Evolutionary conservation across 1,140 invertebrate species (phyloP).

Genomic region (Penaeus indicus): DNA sequence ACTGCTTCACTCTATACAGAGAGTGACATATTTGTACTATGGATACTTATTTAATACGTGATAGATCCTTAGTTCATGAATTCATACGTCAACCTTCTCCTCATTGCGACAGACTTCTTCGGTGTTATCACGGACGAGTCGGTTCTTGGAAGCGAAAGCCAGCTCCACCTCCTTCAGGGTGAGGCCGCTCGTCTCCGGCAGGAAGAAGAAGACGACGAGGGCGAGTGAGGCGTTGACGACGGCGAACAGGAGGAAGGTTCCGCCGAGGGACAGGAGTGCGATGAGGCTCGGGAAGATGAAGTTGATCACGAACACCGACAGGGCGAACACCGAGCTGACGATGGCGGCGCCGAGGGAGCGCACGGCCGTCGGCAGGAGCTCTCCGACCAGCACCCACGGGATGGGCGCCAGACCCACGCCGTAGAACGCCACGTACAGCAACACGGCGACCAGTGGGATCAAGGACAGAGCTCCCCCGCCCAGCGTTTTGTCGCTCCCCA

Average conservation of each 20-base stretch:
- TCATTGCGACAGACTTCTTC: no score
- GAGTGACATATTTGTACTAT: no score
- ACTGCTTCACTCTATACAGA: no score
- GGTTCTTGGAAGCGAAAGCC: background rate
- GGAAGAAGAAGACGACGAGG: slow-evolving; percentile 2
- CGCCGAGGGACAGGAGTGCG: background rate
- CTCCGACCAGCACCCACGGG: slow-evolving; percentile 42
- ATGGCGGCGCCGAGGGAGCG: slow-evolving; percentile 36
- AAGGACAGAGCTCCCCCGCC: background rate
- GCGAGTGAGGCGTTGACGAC: background rate
- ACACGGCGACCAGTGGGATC: slow-evolving; percentile 33
- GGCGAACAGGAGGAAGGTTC: slow-evolving; percentile 33
- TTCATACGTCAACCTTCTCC: no score
- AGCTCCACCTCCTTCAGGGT: slow-evolving; percentile 18
- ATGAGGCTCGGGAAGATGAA: slow-evolving; percentile 35
- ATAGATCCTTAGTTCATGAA: no score
- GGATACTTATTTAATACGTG: no score
- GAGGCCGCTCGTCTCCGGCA: slow-evolving; percentile 39
- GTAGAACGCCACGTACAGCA: slow-evolving; percentile 2
- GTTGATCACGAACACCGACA: slow-evolving; percentile 13
- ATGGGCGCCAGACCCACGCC: slow-evolving; percentile 46
- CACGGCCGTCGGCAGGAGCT: slow-evolving; percentile 42
- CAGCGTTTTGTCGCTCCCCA: background rate
- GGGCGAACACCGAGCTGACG: slow-evolving; percentile 6
- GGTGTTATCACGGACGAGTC: no score